Evolutionary conservation across 2,113 vertebrate genomes (phyloP).

Genomic region (Hypomesus transpacificus): DNA sequence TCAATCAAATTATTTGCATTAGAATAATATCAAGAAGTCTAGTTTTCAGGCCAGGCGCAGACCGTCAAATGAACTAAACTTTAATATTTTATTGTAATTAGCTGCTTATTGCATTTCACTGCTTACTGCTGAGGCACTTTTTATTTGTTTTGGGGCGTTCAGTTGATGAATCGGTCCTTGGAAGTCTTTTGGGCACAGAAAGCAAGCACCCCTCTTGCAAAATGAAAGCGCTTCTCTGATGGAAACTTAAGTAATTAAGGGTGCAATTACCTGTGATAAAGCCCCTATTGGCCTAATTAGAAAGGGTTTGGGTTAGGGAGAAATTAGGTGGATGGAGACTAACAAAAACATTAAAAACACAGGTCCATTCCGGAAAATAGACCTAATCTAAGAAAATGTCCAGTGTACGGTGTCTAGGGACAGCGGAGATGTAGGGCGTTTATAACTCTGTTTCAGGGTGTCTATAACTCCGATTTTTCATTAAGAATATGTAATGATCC

Average conservation of each 20-base stretch:
- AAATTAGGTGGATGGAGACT: constrained; percentile 3
- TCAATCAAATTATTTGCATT: too few species aligned
- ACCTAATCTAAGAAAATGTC: too few species aligned
- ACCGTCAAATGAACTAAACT: too few species aligned
- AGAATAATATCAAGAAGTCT: too few species aligned
- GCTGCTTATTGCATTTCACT: background rate
- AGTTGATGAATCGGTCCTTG: constrained; percentile 10
- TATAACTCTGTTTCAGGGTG: constrained; percentile 14
- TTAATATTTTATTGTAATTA: too few species aligned
- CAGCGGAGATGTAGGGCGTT: constrained; percentile 11
- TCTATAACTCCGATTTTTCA: background rate
- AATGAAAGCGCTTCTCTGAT: constrained; percentile 16
- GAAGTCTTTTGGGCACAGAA: constrained; percentile 1
- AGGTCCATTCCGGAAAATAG: too few species aligned
- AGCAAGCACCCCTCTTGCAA: background rate
- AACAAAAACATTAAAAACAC: background rate
- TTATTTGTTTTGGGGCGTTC: background rate
- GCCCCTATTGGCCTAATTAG: constrained; percentile 28
- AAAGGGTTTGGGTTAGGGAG: background rate
- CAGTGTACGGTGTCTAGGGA: too few species aligned
- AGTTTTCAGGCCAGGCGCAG: too few species aligned
- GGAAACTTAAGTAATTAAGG: constrained; percentile 38
- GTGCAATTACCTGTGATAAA: constrained; percentile 37
- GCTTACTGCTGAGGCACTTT: background rate
- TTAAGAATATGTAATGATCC: constrained; percentile 15